Conservation (phyloP, 2,888 invertebrate genomes). For the Escarpia spicata region DNA sequence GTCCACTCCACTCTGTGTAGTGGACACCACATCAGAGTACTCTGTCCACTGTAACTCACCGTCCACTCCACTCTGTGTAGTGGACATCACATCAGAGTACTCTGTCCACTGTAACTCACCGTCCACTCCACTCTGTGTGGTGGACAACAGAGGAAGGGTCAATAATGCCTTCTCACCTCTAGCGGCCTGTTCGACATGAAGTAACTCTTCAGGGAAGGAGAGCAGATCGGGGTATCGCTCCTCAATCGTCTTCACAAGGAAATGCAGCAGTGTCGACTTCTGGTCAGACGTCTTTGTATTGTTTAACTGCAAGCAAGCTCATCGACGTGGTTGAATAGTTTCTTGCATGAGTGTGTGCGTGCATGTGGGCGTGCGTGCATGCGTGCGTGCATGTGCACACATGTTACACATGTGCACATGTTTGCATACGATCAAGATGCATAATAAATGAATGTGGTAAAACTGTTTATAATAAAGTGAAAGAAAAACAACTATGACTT, state of each 20-base stretch:
- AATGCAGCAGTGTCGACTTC: constrained; percentile 91
- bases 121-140: not conserved
- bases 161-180: constrained; percentile 50
- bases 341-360: not conserved
- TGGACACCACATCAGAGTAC: no score
- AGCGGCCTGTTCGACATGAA: constrained; percentile 89
- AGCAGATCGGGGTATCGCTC: constrained; percentile 86
- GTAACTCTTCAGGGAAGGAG: constrained; percentile 85
- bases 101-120: not conserved
- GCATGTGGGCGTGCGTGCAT: not conserved
- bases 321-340: not conserved
- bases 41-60: no score
- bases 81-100: no score
- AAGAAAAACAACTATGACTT: not conserved
- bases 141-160: not conserved
- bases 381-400: not conserved
- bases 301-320: constrained; percentile 57
- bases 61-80: no score
- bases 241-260: constrained; percentile 87
- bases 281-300: constrained; percentile 87
- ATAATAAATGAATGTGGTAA: no score
- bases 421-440: not conserved
- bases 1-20: no score
- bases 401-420: not conserved
- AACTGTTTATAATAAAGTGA: not conserved